A percentile compares a stretch with the other conserved stretches of the same genome.
phyloP scores from a whole-genome alignment of 2,888 invertebrate species.

The Myopa tessellatipennis region DNA sequence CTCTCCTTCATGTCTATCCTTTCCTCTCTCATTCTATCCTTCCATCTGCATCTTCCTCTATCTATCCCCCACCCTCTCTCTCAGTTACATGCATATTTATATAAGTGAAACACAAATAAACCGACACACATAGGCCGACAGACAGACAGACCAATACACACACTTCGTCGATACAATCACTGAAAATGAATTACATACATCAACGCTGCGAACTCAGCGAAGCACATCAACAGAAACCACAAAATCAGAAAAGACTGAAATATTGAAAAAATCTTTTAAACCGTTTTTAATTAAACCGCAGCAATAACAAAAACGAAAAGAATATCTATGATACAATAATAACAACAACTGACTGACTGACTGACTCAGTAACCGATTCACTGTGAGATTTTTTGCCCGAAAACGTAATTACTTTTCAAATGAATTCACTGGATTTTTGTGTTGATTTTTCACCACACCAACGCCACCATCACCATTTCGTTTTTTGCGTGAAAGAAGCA shows the following conservation, averaged over 20 bases:
- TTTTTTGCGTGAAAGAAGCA: background rate
- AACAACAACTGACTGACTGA: background rate
- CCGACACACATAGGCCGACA: background rate
- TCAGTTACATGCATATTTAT: too few species aligned
- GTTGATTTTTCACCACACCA: background rate
- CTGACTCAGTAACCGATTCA: background rate
- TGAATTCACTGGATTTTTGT: constrained; percentile 34
- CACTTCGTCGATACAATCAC: background rate
- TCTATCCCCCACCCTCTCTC: too few species aligned
- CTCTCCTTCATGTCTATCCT: too few species aligned
- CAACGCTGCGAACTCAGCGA: background rate
- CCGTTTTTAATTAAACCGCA: constrained; percentile 34
- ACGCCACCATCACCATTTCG: background rate
- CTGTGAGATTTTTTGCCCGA: constrained; percentile 8
- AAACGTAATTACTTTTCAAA: constrained; percentile 38
- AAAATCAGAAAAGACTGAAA: background rate
- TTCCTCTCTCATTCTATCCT: too few species aligned
- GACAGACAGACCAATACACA: background rate
- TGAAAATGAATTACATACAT: constrained; percentile 8
- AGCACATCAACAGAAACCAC: background rate
- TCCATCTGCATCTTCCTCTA: too few species aligned
- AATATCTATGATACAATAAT: background rate
- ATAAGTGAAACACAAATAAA: background rate
- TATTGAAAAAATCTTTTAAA: constrained; percentile 21
- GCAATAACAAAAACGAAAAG: constrained; percentile 8